A percentile compares a stretch with the other conserved stretches of the same genome.
These are phyloP conservation scores for Cyprinodon tularosa DNA, from an alignment of 2,113 vertebrate genomes.

Conservation along the genomic window DNA sequence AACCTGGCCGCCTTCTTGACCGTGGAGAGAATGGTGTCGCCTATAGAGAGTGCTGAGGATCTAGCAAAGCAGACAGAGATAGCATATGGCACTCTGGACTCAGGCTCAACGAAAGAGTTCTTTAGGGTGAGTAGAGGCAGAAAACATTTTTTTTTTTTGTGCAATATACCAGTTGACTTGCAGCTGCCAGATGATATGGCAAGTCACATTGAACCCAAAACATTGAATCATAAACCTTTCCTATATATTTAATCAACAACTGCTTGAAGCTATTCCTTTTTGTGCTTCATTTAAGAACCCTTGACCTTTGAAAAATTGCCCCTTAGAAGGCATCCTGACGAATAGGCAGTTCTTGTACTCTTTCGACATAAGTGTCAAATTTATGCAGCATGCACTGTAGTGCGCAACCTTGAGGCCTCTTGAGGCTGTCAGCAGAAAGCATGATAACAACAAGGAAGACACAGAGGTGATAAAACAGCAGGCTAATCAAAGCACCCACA, in stretches of 20 bases:
- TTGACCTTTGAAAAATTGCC: constrained; percentile 53
- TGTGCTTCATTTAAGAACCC: constrained; percentile 31
- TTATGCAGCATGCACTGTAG: constrained; percentile 61
- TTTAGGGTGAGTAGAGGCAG: constrained; percentile 91
- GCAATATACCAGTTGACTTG: not conserved
- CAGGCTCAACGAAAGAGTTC: constrained; percentile 99
- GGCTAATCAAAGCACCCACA: constrained; percentile 75
- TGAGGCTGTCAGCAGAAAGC: constrained; percentile 72
- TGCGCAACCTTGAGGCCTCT: constrained; percentile 70
- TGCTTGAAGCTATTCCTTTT: constrained; percentile 31
- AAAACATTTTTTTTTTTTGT: not conserved
- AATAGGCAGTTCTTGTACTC: constrained; percentile 63
- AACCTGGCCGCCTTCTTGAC: constrained; percentile 99
- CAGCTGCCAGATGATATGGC: constrained; percentile 7
- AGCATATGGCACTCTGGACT: constrained; percentile 98
- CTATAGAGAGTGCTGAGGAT: constrained; percentile 98
- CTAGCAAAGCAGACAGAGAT: constrained; percentile 99
- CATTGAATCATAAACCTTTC: constrained; percentile 20
- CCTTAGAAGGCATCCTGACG: constrained; percentile 65
- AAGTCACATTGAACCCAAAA: constrained; percentile 11
- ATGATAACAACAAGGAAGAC: constrained; percentile 69
- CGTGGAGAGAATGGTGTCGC: constrained; percentile 99
- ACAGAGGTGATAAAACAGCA: constrained; percentile 76
- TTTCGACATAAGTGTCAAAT: constrained; percentile 60
- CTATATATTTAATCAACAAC: constrained; percentile 45